A percentile compares a stretch with the other conserved stretches of the same genome.
Evolutionary conservation across 2,113 vertebrate species (phyloP).

Genomic region (Clarias magur): DNA sequence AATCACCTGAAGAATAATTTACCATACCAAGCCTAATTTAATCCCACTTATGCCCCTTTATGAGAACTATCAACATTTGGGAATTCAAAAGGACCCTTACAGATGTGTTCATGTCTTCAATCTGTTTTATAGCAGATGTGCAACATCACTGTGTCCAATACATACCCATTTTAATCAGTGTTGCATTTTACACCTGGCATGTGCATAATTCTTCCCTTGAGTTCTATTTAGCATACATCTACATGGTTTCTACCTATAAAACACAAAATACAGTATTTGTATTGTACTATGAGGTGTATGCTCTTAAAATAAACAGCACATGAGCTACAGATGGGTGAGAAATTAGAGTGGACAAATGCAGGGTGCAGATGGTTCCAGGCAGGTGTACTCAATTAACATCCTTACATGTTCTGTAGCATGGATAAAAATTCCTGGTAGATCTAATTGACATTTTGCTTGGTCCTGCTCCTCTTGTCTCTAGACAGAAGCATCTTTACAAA

Average conservation of each 20-base stretch:
- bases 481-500: not conserved
- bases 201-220: not conserved
- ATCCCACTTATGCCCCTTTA: not conserved
- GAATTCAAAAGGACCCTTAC: not conserved
- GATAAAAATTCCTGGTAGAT: not conserved
- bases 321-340: slow-evolving; percentile 8
- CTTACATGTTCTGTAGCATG: not conserved
- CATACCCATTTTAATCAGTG: not conserved
- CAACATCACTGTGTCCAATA: not conserved
- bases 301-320: not conserved
- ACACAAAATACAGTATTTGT: slow-evolving; percentile 2
- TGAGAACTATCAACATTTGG: not conserved
- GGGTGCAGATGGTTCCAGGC: not conserved
- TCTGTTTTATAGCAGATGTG: slow-evolving; percentile 10
- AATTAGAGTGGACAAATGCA: not conserved
- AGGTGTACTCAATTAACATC: not conserved
- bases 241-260: slow-evolving; percentile 10
- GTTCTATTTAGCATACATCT: not conserved
- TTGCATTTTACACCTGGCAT: slow-evolving; percentile 3
- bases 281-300: not conserved
- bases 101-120: not conserved
- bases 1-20: not conserved
- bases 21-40: not conserved
- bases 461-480: not conserved
- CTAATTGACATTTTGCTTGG: not conserved